Evolutionary conservation across 2,113 vertebrate species (phyloP).

Genomic region (Hemibagrus wyckioides): DNA sequence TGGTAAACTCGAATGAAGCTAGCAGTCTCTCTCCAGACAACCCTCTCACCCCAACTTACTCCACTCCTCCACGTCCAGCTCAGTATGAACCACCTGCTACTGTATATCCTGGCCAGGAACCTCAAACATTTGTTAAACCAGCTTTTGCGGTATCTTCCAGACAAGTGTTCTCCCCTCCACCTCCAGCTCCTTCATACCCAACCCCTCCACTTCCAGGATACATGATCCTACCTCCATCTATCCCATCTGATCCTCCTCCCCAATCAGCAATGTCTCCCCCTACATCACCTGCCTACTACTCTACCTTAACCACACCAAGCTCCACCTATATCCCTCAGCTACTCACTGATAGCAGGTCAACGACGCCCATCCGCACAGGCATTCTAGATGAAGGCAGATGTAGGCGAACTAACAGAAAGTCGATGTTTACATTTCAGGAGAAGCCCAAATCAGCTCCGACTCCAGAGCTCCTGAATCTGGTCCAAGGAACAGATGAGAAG

Average conservation of each 20-base stretch:
- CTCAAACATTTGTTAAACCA: slow-evolving; percentile 64
- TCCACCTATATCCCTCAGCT: slow-evolving; percentile 66
- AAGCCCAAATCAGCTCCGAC: slow-evolving; percentile 89
- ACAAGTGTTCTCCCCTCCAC: slow-evolving; percentile 50
- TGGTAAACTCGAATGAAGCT: slow-evolving; percentile 57
- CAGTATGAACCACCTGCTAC: slow-evolving; percentile 72
- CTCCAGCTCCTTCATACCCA: slow-evolving; percentile 54
- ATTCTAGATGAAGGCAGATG: slow-evolving; percentile 83
- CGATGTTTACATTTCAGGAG: slow-evolving; percentile 98
- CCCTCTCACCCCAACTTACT: slow-evolving; percentile 79
- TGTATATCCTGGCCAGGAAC: slow-evolving; percentile 57
- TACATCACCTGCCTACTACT: slow-evolving; percentile 74
- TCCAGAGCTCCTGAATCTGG: slow-evolving; percentile 90
- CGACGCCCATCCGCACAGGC: slow-evolving; percentile 77
- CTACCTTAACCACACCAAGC: slow-evolving; percentile 67
- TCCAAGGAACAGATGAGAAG: slow-evolving; percentile 85
- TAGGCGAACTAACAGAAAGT: slow-evolving; percentile 76
- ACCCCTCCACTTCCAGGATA: slow-evolving; percentile 64
- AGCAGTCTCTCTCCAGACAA: slow-evolving; percentile 62
- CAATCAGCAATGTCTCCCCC: slow-evolving; percentile 63
- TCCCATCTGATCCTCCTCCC: slow-evolving; percentile 75
- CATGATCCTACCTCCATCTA: slow-evolving; percentile 62
- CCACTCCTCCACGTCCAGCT: slow-evolving; percentile 65
- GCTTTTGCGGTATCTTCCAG: slow-evolving; percentile 40
- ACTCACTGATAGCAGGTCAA: slow-evolving; percentile 53